Conservation (phyloP, 2,888 invertebrate species). For the Cepaea hortensis region DNA sequence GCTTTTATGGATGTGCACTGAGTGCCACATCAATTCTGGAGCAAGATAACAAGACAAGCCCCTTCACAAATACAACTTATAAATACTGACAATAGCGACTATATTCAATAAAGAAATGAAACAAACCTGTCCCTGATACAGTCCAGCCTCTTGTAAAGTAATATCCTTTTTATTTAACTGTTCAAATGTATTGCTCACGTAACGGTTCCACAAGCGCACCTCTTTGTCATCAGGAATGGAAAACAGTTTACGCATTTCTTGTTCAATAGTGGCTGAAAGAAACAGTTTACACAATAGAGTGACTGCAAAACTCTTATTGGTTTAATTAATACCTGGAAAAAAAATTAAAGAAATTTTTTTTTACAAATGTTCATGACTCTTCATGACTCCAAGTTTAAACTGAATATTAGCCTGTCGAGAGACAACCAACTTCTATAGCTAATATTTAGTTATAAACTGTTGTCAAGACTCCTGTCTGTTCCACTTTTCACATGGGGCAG, state of each 20-base stretch:
- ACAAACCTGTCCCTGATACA: conserved; percentile 75
- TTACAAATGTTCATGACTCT: neutral
- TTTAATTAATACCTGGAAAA: neutral
- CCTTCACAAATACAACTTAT: neutral
- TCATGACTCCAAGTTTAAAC: too few relatives aligned
- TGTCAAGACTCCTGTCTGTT: too few relatives aligned
- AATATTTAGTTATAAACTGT: too few relatives aligned
- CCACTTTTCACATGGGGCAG: too few relatives aligned
- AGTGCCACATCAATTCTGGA: too few relatives aligned
- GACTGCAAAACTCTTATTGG: neutral
- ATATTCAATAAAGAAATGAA: neutral
- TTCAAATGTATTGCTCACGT: conserved; percentile 76
- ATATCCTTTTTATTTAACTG: conserved; percentile 75
- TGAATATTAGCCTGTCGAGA: too few relatives aligned
- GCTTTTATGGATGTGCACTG: too few relatives aligned
- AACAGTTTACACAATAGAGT: neutral
- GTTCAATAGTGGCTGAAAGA: conserved; percentile 71
- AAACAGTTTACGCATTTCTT: conserved; percentile 75
- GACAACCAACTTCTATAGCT: too few relatives aligned
- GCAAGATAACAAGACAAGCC: too few relatives aligned
- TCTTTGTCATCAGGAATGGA: conserved; percentile 75
- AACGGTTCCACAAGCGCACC: conserved; percentile 77
- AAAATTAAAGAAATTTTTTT: neutral
- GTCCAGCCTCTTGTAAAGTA: conserved; percentile 76
- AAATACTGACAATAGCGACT: neutral